Conservation (phyloP, 2,888 invertebrate genomes). For the Metallyticus violacea region DNA sequence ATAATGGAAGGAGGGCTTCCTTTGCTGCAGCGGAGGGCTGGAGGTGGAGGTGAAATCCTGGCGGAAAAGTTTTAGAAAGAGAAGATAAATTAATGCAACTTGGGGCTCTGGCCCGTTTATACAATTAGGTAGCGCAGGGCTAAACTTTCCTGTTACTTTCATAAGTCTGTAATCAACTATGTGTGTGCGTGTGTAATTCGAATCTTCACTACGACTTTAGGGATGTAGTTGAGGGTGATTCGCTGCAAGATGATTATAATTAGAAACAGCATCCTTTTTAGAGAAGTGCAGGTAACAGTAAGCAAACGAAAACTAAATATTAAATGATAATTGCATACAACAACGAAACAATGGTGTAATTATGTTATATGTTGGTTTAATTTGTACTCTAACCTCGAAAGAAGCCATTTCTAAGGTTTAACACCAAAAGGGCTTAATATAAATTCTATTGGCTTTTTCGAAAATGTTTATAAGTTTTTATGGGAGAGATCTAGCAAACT, state of each 20-base stretch:
- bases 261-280: not conserved
- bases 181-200: not conserved
- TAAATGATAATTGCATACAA: too few relatives aligned
- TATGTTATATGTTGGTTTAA: too few relatives aligned
- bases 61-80: slow-evolving; percentile 6
- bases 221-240: not conserved
- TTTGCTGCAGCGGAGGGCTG: not conserved
- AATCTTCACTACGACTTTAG: not conserved
- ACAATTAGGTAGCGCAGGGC: not conserved
- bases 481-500: too few relatives aligned
- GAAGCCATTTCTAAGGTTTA: too few relatives aligned
- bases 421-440: too few relatives aligned
- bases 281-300: too few relatives aligned
- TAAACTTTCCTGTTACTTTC: not conserved
- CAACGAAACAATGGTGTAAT: too few relatives aligned
- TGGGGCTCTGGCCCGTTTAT: not conserved
- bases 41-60: not conserved
- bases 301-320: too few relatives aligned
- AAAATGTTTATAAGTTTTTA: too few relatives aligned
- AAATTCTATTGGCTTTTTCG: too few relatives aligned
- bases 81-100: slow-evolving; percentile 12
- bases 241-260: not conserved
- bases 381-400: too few relatives aligned
- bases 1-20: slow-evolving; percentile 1
- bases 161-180: not conserved